These are phyloP conservation scores for Hypsopygia costalis DNA, from an alignment of 2,888 invertebrate species.

Conservation along the genomic window DNA sequence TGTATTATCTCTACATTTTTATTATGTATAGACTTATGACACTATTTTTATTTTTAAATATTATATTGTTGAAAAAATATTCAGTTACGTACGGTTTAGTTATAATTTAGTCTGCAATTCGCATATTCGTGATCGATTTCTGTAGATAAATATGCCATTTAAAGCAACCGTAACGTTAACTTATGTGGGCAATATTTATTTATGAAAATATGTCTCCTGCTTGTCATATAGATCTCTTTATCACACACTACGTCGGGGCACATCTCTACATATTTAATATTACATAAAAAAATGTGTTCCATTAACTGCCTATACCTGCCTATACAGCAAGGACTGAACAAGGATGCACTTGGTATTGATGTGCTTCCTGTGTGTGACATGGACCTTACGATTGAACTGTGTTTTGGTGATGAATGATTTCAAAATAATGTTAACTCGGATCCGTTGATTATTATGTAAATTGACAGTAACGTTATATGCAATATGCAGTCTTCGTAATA, in stretches of 20 bases:
- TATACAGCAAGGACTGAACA: not conserved
- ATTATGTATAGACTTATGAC: slow-evolving; percentile 32
- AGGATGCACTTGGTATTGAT: not conserved
- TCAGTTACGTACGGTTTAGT: slow-evolving; percentile 23
- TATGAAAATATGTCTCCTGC: slow-evolving; percentile 77
- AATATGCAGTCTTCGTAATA: slow-evolving; percentile 1
- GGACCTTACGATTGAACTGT: slow-evolving; percentile 18
- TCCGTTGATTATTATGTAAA: slow-evolving; percentile 10
- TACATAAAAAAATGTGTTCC: too few species aligned
- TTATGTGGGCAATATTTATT: slow-evolving; percentile 74
- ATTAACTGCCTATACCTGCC: too few species aligned
- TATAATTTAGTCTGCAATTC: slow-evolving; percentile 21
- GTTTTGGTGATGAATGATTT: slow-evolving; percentile 16
- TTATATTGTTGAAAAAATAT: slow-evolving; percentile 19
- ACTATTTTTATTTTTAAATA: slow-evolving; percentile 26
- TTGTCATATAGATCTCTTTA: slow-evolving; percentile 25
- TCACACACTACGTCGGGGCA: slow-evolving; percentile 16
- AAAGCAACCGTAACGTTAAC: slow-evolving; percentile 30
- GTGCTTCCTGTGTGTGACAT: slow-evolving; percentile 17
- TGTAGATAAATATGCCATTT: slow-evolving; percentile 26
- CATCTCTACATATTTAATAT: not conserved
- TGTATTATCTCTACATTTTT: slow-evolving; percentile 30
- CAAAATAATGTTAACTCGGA: not conserved
- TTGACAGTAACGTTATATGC: slow-evolving; percentile 10
- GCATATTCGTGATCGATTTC: slow-evolving; percentile 14